phyloP scores from a whole-genome alignment of 1,140 invertebrate species.

The Episyrphus balteatus region DNA sequence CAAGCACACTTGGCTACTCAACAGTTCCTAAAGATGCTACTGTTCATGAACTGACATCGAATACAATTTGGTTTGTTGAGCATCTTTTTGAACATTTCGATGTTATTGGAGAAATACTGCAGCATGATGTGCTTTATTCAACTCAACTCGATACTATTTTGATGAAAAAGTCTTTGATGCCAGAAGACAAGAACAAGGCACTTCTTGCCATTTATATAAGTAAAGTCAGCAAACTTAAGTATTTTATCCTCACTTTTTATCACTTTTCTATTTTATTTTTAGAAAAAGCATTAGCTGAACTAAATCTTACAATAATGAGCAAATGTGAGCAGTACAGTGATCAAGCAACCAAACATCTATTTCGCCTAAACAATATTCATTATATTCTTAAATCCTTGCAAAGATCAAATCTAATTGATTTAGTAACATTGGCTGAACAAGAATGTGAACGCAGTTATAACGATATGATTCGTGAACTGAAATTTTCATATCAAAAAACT shows the following conservation, averaged over 20 bases:
- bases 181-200: slow-evolving; percentile 45
- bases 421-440: slow-evolving; percentile 66
- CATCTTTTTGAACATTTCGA: slow-evolving; percentile 69
- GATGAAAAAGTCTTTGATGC: slow-evolving; percentile 39
- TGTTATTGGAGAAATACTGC: slow-evolving; percentile 54
- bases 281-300: slow-evolving; percentile 76
- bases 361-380: slow-evolving; percentile 85
- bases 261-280: not conserved
- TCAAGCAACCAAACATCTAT: slow-evolving; percentile 69
- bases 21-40: slow-evolving; percentile 81
- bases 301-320: slow-evolving; percentile 71
- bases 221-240: slow-evolving; percentile 32
- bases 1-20: slow-evolving; percentile 13
- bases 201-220: slow-evolving; percentile 68
- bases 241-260: not conserved
- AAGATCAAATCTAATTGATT: slow-evolving; percentile 67
- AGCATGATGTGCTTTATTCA: slow-evolving; percentile 48
- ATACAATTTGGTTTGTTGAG: slow-evolving; percentile 81
- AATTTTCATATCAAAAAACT: slow-evolving; percentile 33
- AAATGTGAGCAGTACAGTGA: slow-evolving; percentile 81
- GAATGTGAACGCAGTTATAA: slow-evolving; percentile 74
- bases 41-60: slow-evolving; percentile 88
- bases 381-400: slow-evolving; percentile 84
- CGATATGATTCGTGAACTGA: slow-evolving; percentile 48
- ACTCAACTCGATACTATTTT: slow-evolving; percentile 36